Conservation (phyloP, 2,888 invertebrate species). For the Liodrosophila aerea region DNA sequence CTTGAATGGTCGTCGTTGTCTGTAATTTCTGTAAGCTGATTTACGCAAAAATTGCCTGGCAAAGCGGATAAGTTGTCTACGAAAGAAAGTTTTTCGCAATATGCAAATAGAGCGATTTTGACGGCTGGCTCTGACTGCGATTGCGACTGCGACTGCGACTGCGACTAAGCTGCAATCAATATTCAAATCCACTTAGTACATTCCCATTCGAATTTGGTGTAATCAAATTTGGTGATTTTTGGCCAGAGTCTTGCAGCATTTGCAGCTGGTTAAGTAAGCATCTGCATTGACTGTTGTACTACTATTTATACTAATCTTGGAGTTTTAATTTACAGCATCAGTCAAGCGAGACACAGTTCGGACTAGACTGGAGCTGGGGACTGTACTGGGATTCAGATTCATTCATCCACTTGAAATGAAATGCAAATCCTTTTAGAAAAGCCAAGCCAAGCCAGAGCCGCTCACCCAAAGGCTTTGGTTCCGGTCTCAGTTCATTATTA, state of each 20-base stretch:
- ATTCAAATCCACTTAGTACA: constrained; percentile 72
- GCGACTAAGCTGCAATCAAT: constrained; percentile 74
- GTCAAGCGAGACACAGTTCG: constrained; percentile 32
- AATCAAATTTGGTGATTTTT: constrained; percentile 73
- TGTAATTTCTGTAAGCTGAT: constrained; percentile 75
- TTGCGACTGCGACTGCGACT: constrained; percentile 13
- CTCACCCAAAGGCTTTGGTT: constrained; percentile 46
- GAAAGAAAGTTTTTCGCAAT: constrained; percentile 70
- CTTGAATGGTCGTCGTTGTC: constrained; percentile 30
- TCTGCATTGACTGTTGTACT: constrained; percentile 30
- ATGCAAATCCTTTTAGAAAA: constrained; percentile 75
- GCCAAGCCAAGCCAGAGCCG: constrained; percentile 39
- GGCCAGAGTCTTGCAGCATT: constrained; percentile 23
- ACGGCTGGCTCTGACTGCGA: constrained; percentile 19
- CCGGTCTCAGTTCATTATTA: constrained; percentile 66
- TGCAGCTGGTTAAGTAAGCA: constrained; percentile 26
- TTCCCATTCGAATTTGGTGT: constrained; percentile 63
- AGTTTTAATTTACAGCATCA: constrained; percentile 73
- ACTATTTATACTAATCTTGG: constrained; percentile 72
- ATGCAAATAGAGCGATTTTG: constrained; percentile 68
- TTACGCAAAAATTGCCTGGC: constrained; percentile 63
- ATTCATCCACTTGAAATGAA: constrained; percentile 75
- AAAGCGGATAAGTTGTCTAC: constrained; percentile 72
- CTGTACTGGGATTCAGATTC: constrained; percentile 39
- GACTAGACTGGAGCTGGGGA: neutral